Base-by-base conservation (phyloP, 64 coral and sea anemone species). In the Orbicella faveolata region DNA sequence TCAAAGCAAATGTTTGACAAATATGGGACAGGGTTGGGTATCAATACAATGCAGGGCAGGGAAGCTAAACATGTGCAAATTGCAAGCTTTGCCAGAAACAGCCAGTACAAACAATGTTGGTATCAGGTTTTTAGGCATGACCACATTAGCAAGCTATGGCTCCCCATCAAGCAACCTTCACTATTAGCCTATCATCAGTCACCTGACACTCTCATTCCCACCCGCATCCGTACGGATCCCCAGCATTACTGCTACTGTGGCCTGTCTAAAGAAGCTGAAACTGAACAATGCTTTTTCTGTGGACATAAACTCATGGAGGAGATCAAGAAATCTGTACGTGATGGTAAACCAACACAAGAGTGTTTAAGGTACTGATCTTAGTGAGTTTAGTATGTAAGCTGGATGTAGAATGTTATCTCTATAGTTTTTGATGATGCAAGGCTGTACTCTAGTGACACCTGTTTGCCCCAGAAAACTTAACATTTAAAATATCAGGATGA, bases 21-120 rank as follows among this genome's bases (percentile, higher is more conserved):
- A 79, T 88, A 57, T 77, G 73, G 73, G 12, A 34, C 25, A 13
- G 86, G 92, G 3, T 34, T 93, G 3, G 92, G 92, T n/a, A 59
- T 93, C 1, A 93, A 89, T 41, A 83, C 79, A 6, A 93, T 93
- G 92, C 87, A 93, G 57, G 86, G 92, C 20, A 82, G 89, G 26
- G 79, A 90, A 19, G 89, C 89, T 1, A 90, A 82, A 34, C 91
- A 88, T 62, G 36, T 93, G 34, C 92, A 93, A 35, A 89, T 88
- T 36, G 92, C 92, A 23, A 90, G 93, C 16, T 94, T 70, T 90
- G 93, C 88, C 17, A 90, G 57, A 86, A 89, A 94, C 36, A 94
- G 55, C 51, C 25, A 19, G 21, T 81, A 10, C 74, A 94, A 94
- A 53, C n/a, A 70, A 21, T 10, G 76, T 18, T 94, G 93, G 93